Evolutionary conservation across 2,113 vertebrate genomes (phyloP), one percentile per base, ranked within the genome.

Genomic region (Telmatochromis sp.): DNA sequence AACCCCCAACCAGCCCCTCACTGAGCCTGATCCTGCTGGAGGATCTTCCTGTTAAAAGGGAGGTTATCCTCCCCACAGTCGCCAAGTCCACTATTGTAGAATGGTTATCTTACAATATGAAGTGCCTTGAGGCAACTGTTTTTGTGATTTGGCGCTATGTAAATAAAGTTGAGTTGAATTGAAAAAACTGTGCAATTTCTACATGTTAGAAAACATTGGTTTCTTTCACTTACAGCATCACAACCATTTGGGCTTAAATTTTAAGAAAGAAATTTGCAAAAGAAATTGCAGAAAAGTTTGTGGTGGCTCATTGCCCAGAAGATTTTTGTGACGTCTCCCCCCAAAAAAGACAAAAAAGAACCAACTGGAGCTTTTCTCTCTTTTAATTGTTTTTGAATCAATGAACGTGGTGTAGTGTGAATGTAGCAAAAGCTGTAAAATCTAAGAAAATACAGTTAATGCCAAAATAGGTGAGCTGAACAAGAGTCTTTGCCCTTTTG

Each of bases 171-270:
- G 60, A 35, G 31, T 35, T 65, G 31, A 65, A 35, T 12, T 35
- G 31, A n/a, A 12, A 65, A 63, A 35, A 65, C 0, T 0, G 0
- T 35, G 17, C 31, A 65, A 7, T 65, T 65, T 65, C 60, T 35
- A 7, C 31, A 37, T 65, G 60, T 3, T 65, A 37, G 60, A 65
- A 65, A 37, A n/a, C 33, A 65, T 65, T 35, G 60, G 31, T 35
- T 37, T 65, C 60, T 65, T 65, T 21, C 33, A 37, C 19, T 65
- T 37, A 65, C 60, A 65, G 19, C 33, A 65, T 37, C 19, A 65
- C 19, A 35, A 37, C 10, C 1, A 37, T 68, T 68, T 68, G 33
- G 60, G 33, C 60, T 60, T 33, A 33, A 19, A 60, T 19, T 33
- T 60, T 60, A 60, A 33, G 15, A 63, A 35, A 5, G 17, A 60